Percentiles rank a stretch among this genome's conserved stretches.
These are phyloP conservation scores for Lanistes nyassanus DNA, from an alignment of 1,140 invertebrate genomes.

Conservation along the genomic window DNA sequence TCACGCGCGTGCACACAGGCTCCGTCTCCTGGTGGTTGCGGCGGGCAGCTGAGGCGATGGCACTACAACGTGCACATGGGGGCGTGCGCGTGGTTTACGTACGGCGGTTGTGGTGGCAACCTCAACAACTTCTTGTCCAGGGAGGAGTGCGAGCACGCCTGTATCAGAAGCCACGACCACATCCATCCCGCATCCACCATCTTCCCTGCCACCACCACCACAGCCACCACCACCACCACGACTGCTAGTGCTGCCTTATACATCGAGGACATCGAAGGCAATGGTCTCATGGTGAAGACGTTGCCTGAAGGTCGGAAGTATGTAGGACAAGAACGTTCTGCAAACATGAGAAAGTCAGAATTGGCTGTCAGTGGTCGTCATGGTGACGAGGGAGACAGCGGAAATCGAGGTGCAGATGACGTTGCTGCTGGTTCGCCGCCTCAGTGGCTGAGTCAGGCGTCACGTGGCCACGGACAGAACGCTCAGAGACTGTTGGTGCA, in stretches of 20 bases:
- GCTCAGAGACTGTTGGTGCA: too few relatives aligned
- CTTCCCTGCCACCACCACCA: background rate
- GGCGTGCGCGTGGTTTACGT: constrained; percentile 71
- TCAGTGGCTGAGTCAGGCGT: too few relatives aligned
- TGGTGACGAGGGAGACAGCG: too few relatives aligned
- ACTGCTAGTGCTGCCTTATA: background rate
- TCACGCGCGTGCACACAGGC: constrained; percentile 52
- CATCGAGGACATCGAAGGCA: background rate
- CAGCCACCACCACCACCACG: background rate
- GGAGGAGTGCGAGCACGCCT: constrained; percentile 25
- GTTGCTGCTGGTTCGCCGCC: too few relatives aligned
- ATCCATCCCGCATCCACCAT: background rate
- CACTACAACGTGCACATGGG: constrained; percentile 70
- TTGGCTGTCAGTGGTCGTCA: too few relatives aligned
- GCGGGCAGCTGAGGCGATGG: constrained; percentile 72
- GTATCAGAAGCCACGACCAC: background rate
- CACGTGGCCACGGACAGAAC: too few relatives aligned
- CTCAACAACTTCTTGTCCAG: constrained; percentile 73
- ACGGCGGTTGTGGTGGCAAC: constrained; percentile 77
- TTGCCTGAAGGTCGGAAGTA: background rate
- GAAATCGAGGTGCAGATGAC: too few relatives aligned
- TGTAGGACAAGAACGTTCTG: too few relatives aligned
- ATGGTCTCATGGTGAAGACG: background rate
- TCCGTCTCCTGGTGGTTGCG: constrained; percentile 71
- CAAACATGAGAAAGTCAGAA: too few relatives aligned